Evolutionary conservation across 2,888 invertebrate genomes (phyloP), one percentile per base, ranked within the genome.

Genomic region (Sicus ferrugineus): DNA sequence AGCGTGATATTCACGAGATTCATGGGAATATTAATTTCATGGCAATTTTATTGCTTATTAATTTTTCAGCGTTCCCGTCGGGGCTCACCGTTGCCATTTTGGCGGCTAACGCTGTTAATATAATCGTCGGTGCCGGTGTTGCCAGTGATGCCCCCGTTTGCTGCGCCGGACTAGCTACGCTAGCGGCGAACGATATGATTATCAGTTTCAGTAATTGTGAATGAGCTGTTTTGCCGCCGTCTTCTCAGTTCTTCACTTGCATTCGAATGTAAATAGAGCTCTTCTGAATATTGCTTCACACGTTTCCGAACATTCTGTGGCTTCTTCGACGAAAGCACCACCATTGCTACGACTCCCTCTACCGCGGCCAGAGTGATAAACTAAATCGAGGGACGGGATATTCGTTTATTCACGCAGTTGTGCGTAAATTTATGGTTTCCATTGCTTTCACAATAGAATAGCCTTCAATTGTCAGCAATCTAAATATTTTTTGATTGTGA

Each of bases 11-110:
- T 76, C 76, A 75, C 73, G 71, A 76, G 81, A 81, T 83, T 81
- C 82, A 83, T 83, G 82, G 80, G 83, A 83, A 83, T 83, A 82
- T 83, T 83, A 83, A 83, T 83, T 83, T 83, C 83, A 83, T 83
- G 83, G 82, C 83, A 83, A 83, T 83, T 83, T 83, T 82, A 83
- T 83, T 82, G 81, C 81, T 83, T 83, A 83, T 83, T 83, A 83
- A 83, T 78, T 77, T 76, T 76, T 75, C 73, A 76, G 59, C 58
- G 46, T 75, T 76, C 74, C 72, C 68, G 42, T 63, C 42, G 65
- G 42, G 42, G 63, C 26, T 50, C 34, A 30, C 52, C 46, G 28
- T 30, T 31, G 46, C 28, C 46, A 65, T 42, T 67, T 31, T 61
- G 48, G 59, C 58, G 46, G 34, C 38, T 71, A 62, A 68, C 70